Evolutionary conservation across 2,888 invertebrate genomes (phyloP).

Genomic region (Heliconius hortense): DNA sequence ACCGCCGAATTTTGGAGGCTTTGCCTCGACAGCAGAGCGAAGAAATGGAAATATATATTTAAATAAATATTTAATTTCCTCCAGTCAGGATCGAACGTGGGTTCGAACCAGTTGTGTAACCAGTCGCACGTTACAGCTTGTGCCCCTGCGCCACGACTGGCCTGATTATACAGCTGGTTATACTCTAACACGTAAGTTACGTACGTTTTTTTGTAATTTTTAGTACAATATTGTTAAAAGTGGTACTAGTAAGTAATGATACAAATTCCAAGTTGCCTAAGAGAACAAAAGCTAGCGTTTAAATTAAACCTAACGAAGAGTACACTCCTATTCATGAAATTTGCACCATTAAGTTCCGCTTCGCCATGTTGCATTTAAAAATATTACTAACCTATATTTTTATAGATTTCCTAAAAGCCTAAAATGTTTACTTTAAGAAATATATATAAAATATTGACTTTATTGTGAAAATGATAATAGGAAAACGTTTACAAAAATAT

Average conservation of each 20-base stretch:
- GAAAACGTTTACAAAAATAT: too few relatives aligned
- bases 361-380: slow-evolving; percentile 23
- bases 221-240: slow-evolving; percentile 3
- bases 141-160: too few relatives aligned
- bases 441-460: not conserved
- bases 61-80: too few relatives aligned
- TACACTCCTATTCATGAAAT: slow-evolving; percentile 32
- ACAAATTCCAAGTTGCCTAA: slow-evolving; percentile 27
- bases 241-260: slow-evolving; percentile 23
- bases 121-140: too few relatives aligned
- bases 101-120: too few relatives aligned
- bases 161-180: too few relatives aligned
- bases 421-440: not conserved
- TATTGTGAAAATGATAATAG: not conserved
- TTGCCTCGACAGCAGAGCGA: too few relatives aligned
- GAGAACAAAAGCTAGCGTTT: slow-evolving; percentile 37
- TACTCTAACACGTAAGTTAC: not conserved
- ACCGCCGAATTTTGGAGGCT: too few relatives aligned
- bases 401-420: slow-evolving; percentile 1
- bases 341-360: slow-evolving; percentile 31
- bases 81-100: too few relatives aligned
- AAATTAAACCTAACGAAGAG: slow-evolving; percentile 36
- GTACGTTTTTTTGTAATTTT: not conserved
- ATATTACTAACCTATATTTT: slow-evolving; percentile 25
- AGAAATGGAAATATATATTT: too few relatives aligned